These are phyloP conservation scores for Drosophila peninsularis DNA, from an alignment of 2,888 invertebrate species.

Conservation along the genomic window DNA sequence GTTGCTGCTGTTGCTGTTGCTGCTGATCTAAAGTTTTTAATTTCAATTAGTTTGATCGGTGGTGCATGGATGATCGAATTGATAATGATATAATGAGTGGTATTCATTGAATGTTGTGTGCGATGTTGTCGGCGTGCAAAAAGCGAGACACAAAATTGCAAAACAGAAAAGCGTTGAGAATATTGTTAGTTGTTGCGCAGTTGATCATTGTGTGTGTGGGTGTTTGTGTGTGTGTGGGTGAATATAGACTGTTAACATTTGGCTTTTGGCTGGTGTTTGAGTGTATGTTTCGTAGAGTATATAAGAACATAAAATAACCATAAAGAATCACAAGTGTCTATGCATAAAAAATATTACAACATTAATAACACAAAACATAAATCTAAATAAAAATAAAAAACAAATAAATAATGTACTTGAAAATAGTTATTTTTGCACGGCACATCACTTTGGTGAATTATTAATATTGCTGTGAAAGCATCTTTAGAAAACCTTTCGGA, in stretches of 20 bases:
- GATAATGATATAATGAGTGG: conserved; percentile 9
- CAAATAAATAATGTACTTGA: not conserved
- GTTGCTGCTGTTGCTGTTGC: conserved; percentile 44
- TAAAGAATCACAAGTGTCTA: conserved; percentile 20
- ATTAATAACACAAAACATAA: not conserved
- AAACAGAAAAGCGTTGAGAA: conserved; percentile 20
- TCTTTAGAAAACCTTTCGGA: too few relatives aligned
- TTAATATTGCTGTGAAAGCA: not conserved
- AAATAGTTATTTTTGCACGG: not conserved
- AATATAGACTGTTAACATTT: conserved; percentile 20
- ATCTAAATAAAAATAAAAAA: not conserved
- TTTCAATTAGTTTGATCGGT: conserved; percentile 53
- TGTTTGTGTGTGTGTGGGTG: conserved; percentile 5
- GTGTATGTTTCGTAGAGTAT: conserved; percentile 45
- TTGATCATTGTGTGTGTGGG: not conserved
- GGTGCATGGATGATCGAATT: conserved; percentile 50
- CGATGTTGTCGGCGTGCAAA: conserved; percentile 19
- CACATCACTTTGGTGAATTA: too few relatives aligned
- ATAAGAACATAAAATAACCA: conserved; percentile 25
- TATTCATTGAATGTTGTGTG: conserved; percentile 22
- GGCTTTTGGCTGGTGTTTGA: conserved; percentile 70
- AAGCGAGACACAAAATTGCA: conserved; percentile 24
- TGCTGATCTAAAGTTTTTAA: conserved; percentile 70
- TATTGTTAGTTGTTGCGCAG: conserved; percentile 25
- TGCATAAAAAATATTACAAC: conserved; percentile 5